Evolutionary conservation across 2,797 vertebrate genomes (phyloP).

Genomic region (Sciurus vulgaris): DNA sequence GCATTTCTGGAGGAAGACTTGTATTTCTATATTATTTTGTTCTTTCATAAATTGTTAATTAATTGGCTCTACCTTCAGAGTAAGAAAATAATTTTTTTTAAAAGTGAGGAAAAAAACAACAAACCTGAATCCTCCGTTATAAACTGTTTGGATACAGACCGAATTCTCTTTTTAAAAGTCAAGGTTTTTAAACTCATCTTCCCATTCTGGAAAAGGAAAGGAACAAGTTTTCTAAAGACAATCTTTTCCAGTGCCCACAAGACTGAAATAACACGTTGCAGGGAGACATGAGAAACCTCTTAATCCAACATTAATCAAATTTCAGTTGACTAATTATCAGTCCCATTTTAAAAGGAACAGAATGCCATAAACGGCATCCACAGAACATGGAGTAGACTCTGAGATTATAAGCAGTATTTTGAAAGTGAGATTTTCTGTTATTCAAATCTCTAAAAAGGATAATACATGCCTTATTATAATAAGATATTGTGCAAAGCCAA

Average conservation of each 20-base stretch:
- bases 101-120: neutral
- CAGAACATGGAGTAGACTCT: slow-evolving; percentile 66
- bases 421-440: slow-evolving; percentile 78
- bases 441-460: slow-evolving; percentile 72
- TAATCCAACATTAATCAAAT: slow-evolving; percentile 82
- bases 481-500: slow-evolving; percentile 74
- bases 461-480: slow-evolving; percentile 79
- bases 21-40: slow-evolving; percentile 67
- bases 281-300: slow-evolving; percentile 73
- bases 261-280: slow-evolving; percentile 62
- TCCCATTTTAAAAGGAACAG: slow-evolving; percentile 67
- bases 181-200: slow-evolving; percentile 12
- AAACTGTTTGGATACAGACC: slow-evolving; percentile 9
- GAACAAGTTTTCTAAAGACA: slow-evolving; percentile 52
- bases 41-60: slow-evolving; percentile 58
- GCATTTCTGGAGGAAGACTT: slow-evolving; percentile 4
- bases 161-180: neutral
- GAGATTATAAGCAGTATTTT: slow-evolving; percentile 64
- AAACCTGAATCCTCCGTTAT: neutral
- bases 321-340: slow-evolving; percentile 75
- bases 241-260: slow-evolving; percentile 52
- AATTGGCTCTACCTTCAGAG: slow-evolving; percentile 61
- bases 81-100: slow-evolving; percentile 52
- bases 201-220: slow-evolving; percentile 49
- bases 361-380: slow-evolving; percentile 58